A percentile compares a stretch with the other conserved stretches of the same genome.
phyloP scores from a whole-genome alignment of 2,797 vertebrate genomes.

The Chelon auratus region DNA sequence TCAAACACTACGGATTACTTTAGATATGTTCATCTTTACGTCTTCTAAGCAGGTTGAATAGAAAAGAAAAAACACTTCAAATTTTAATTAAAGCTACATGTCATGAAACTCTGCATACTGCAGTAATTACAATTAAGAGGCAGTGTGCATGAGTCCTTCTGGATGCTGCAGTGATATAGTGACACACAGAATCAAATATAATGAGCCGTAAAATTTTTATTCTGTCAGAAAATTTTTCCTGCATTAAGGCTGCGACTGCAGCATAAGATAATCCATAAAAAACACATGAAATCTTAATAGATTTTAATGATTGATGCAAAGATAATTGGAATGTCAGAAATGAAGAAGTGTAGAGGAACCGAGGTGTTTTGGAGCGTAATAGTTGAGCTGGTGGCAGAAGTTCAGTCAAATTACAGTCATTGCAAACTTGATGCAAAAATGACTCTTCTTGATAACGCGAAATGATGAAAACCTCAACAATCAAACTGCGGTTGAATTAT shows the following conservation, averaged over 20 bases:
- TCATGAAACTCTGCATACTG: constrained; percentile 36
- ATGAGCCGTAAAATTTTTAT: constrained; percentile 66
- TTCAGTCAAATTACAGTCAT: constrained; percentile 67
- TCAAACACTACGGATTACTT: background rate
- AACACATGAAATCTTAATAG: constrained; percentile 76
- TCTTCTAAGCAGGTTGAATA: constrained; percentile 17
- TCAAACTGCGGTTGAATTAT: constrained; percentile 53
- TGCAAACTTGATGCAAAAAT: constrained; percentile 69
- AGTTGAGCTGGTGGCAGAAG: constrained; percentile 60
- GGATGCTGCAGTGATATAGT: constrained; percentile 61
- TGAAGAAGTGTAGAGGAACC: constrained; percentile 67
- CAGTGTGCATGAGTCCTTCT: constrained; percentile 41
- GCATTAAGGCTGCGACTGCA: constrained; percentile 43
- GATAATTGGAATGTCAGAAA: constrained; percentile 81
- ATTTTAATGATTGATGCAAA: constrained; percentile 80
- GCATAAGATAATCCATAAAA: constrained; percentile 72
- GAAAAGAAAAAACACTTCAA: constrained; percentile 23
- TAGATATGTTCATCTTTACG: background rate
- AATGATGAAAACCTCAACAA: constrained; percentile 69
- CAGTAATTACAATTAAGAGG: constrained; percentile 29
- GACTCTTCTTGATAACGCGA: constrained; percentile 59
- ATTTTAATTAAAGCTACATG: constrained; percentile 43
- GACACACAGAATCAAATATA: constrained; percentile 62
- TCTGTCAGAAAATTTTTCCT: constrained; percentile 51
- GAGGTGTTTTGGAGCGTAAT: constrained; percentile 71